Percentiles rank a stretch among this genome's conserved stretches.
Conservation (phyloP, 2,888 invertebrate species). For the Caradrina clavipalpis region DNA sequence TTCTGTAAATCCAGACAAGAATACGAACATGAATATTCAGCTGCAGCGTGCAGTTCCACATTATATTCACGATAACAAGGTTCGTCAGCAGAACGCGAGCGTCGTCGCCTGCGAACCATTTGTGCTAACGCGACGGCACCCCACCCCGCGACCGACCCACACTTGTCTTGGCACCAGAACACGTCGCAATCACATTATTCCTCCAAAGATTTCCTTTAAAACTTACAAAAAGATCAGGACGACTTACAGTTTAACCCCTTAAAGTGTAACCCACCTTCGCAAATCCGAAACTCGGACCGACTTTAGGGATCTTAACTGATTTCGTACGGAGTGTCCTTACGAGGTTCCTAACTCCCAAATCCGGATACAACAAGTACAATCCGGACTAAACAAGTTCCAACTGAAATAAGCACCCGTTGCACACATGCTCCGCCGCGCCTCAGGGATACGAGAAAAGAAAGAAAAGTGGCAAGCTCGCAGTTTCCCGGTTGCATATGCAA, state of each 20-base stretch:
- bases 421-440: constrained; percentile 83
- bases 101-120: constrained; percentile 71
- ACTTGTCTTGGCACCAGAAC: constrained; percentile 77
- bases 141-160: constrained; percentile 59
- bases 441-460: constrained; percentile 78
- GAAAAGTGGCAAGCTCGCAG: constrained; percentile 77
- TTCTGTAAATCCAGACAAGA: constrained; percentile 70
- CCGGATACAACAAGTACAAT: constrained; percentile 83
- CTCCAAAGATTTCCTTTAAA: constrained; percentile 50
- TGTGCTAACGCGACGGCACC: constrained; percentile 76
- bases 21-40: constrained; percentile 87
- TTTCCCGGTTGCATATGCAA: constrained; percentile 82
- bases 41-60: constrained; percentile 79
- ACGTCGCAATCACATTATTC: constrained; percentile 65
- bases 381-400: constrained; percentile 85
- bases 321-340: constrained; percentile 72
- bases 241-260: constrained; percentile 55
- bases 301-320: constrained; percentile 70
- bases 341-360: constrained; percentile 79
- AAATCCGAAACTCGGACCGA: constrained; percentile 44
- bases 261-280: constrained; percentile 52
- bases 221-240: constrained; percentile 50
- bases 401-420: constrained; percentile 84
- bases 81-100: constrained; percentile 86
- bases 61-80: constrained; percentile 87